These are phyloP conservation scores for Sinodicranocentrus sp. DNA, from an alignment of 2,888 invertebrate genomes.

Conservation along the genomic window DNA sequence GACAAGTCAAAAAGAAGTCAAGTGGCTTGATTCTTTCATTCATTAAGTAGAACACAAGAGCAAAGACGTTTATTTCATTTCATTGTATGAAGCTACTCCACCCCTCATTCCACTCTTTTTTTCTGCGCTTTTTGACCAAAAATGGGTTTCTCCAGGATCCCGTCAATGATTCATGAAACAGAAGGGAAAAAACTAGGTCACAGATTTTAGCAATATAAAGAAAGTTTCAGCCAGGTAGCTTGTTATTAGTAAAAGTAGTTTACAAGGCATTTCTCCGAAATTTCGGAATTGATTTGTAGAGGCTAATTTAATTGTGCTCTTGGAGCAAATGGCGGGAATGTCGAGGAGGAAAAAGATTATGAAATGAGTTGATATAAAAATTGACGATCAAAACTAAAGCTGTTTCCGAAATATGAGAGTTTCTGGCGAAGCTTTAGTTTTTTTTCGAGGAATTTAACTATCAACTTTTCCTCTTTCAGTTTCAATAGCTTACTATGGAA, in stretches of 20 bases:
- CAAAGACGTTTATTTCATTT: neutral
- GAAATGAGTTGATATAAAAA: slow-evolving; percentile 7
- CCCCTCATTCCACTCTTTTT: too few species aligned
- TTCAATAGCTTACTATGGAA: too few species aligned
- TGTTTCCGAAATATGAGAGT: too few species aligned
- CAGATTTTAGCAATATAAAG: too few species aligned
- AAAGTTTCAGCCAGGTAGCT: too few species aligned
- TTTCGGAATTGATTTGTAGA: neutral
- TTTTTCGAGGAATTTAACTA: too few species aligned
- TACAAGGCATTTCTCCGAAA: neutral
- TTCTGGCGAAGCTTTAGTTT: too few species aligned
- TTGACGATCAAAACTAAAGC: slow-evolving; percentile 5
- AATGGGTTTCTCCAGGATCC: neutral
- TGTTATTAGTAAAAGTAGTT: neutral
- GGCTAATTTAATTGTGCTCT: too few species aligned
- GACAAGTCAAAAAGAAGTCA: slow-evolving; percentile 36
- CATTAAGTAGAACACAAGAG: neutral
- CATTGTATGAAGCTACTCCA: too few species aligned
- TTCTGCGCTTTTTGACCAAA: too few species aligned
- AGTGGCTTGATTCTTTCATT: neutral
- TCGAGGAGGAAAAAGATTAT: neutral
- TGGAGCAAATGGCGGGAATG: neutral
- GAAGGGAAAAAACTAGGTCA: too few species aligned
- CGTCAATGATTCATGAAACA: neutral
- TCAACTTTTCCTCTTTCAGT: too few species aligned